These are phyloP conservation scores for Drosophila obscura DNA, from an alignment of 1,140 invertebrate species.

Conservation along the genomic window DNA sequence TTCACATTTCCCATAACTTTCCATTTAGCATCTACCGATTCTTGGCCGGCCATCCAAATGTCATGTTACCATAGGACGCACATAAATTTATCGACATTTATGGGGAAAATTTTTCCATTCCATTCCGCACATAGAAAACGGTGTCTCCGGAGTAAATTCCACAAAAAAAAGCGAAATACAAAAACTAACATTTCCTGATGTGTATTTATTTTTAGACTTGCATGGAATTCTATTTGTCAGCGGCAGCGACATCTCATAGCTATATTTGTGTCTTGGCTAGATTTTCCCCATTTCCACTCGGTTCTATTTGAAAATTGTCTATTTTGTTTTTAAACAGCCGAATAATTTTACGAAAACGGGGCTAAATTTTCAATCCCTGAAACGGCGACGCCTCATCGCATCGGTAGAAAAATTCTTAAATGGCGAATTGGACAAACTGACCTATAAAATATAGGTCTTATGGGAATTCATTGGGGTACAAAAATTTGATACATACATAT, in stretches of 20 bases:
- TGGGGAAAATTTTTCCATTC: slow-evolving; percentile 57
- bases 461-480: not conserved
- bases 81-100: slow-evolving; percentile 79
- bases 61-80: slow-evolving; percentile 65
- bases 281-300: slow-evolving; percentile 4
- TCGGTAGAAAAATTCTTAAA: slow-evolving; percentile 18
- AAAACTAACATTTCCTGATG: slow-evolving; percentile 30
- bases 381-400: not conserved
- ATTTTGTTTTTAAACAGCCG: slow-evolving; percentile 75
- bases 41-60: slow-evolving; percentile 27
- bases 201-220: slow-evolving; percentile 64
- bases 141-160: slow-evolving; percentile 48
- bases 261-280: slow-evolving; percentile 16
- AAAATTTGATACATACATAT: too few species aligned
- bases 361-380: slow-evolving; percentile 32
- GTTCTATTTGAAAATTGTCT: slow-evolving; percentile 34
- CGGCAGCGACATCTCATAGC: slow-evolving; percentile 26
- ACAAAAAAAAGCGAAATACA: slow-evolving; percentile 11
- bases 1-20: slow-evolving; percentile 19
- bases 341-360: slow-evolving; percentile 70
- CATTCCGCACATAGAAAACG: not conserved
- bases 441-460: not conserved
- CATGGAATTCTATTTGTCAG: slow-evolving; percentile 77
- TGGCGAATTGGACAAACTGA: slow-evolving; percentile 1
- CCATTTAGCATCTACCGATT: slow-evolving; percentile 21